These are phyloP conservation scores for Dallia pectoralis DNA, from an alignment of 2,797 vertebrate genomes.

Conservation along the genomic window DNA sequence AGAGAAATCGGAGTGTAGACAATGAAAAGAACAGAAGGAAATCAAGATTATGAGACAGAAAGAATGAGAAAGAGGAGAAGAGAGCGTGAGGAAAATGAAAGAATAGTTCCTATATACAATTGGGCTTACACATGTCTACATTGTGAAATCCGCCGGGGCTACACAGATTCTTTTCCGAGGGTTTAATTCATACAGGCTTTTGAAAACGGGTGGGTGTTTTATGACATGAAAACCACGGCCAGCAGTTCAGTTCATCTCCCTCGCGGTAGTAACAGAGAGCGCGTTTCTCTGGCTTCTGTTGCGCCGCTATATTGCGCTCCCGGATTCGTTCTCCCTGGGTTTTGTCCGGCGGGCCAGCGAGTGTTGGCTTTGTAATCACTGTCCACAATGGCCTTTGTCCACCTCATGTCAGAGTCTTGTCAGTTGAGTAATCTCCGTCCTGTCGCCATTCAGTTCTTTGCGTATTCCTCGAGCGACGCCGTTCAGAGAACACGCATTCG, in stretches of 20 bases:
- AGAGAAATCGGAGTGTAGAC: too few species aligned
- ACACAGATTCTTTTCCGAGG: slow-evolving; percentile 60
- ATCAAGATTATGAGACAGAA: slow-evolving; percentile 39
- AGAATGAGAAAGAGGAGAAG: slow-evolving; percentile 59
- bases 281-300: background rate
- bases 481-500: slow-evolving; percentile 61
- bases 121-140: slow-evolving; percentile 94
- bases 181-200: slow-evolving; percentile 57
- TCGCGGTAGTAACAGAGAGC: background rate
- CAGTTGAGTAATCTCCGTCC: slow-evolving; percentile 63
- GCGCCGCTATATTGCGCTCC: too few species aligned
- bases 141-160: slow-evolving; percentile 67
- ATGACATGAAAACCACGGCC: slow-evolving; percentile 44
- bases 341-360: background rate
- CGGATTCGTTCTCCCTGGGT: background rate
- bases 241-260: slow-evolving; percentile 28
- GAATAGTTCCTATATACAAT: slow-evolving; percentile 87
- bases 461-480: slow-evolving; percentile 65
- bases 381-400: slow-evolving; percentile 66
- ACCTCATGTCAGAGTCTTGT: slow-evolving; percentile 60
- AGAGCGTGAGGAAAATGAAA: background rate
- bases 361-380: slow-evolving; percentile 57
- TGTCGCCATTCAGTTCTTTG: slow-evolving; percentile 64
- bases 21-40: slow-evolving; percentile 18
- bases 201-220: slow-evolving; percentile 53